These are phyloP conservation scores for Odontothrips loti DNA, from an alignment of 2,888 invertebrate species.

Conservation along the genomic window DNA sequence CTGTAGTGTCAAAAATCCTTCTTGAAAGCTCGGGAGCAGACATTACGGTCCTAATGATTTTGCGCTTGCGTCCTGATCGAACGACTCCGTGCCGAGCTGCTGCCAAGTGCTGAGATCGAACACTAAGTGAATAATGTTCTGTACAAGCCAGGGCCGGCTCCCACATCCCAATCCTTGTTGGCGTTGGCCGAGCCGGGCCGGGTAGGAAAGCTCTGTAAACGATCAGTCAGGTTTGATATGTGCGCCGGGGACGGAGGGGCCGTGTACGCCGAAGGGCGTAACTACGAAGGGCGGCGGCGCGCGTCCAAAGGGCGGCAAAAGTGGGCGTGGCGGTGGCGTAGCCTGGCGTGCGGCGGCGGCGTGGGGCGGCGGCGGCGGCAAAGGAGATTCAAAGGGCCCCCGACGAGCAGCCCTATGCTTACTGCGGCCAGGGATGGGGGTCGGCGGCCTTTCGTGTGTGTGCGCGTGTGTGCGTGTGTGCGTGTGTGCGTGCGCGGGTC, in stretches of 20 bases:
- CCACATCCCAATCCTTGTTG: too few relatives aligned
- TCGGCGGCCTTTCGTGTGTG: not conserved
- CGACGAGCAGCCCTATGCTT: not conserved
- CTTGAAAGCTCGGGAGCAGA: too few relatives aligned
- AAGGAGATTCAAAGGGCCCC: slow-evolving; percentile 14
- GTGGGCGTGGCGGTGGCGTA: not conserved
- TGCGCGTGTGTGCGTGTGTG: not conserved
- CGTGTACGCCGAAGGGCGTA: not conserved
- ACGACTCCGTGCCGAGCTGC: too few relatives aligned
- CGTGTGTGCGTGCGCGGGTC: not conserved
- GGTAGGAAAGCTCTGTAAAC: not conserved
- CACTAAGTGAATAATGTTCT: too few relatives aligned
- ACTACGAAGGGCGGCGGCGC: not conserved
- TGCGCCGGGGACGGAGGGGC: not conserved
- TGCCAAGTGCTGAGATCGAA: too few relatives aligned
- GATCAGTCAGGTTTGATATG: too few relatives aligned
- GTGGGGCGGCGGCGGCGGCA: not conserved
- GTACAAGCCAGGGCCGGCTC: too few relatives aligned
- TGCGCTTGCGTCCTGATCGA: too few relatives aligned
- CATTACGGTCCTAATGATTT: too few relatives aligned
- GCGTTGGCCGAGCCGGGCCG: not conserved
- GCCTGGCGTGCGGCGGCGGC: not conserved
- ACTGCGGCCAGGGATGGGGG: not conserved
- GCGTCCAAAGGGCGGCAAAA: slow-evolving; percentile 11
- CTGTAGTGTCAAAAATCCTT: too few relatives aligned